Evolutionary conservation across 2,113 vertebrate species (phyloP), one percentile per base, ranked within the genome.

Genomic region (Rissa tridactyla): DNA sequence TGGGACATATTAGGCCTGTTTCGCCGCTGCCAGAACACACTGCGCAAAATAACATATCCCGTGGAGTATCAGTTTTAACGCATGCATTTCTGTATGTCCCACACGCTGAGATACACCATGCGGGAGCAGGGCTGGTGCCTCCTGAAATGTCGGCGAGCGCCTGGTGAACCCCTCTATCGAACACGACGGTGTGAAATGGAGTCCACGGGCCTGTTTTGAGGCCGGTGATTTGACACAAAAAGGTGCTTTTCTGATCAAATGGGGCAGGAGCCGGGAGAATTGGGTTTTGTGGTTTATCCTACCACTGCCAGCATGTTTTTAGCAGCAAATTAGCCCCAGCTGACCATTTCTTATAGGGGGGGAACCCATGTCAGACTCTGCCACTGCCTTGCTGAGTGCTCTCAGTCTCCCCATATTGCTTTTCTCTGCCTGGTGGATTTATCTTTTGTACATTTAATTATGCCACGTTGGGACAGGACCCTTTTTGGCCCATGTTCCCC

Each of bases 131-230:
- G 71, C 29, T 30, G 78, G 19, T 30, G 82, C 62, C 82, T 61
- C 3, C 3, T 4, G 5, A 9, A 25, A 14, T 3, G 9, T 4
- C 58, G 27, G 34, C 0, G 1, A 52, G 54, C 0, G 0, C 32
- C 75, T 11, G 75, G 34, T 29, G 58, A 70, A 20, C 80, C 60
- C 86, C 23, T 1, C 1, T 0, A 16, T 13, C 3, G 40, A 81
- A 21, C 36, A 4, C 1, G 2, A 3, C 0, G 0, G 5, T 4
- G 25, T 36, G 62, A 44, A 19, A 66, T 2, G 40, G 70, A 72
- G 70, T 44, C 0, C 1, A 4, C 0, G 5, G 49, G 32, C 36
- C 44, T 1, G 1, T 52, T 30, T 17, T 0, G 5, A 30, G 54
- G 62, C 9, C 3, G 10, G 19, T 14, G 21, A 13, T 36, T 51